phyloP scores from a whole-genome alignment of 1,140 invertebrate genomes.

The Euglossa dilemma region DNA sequence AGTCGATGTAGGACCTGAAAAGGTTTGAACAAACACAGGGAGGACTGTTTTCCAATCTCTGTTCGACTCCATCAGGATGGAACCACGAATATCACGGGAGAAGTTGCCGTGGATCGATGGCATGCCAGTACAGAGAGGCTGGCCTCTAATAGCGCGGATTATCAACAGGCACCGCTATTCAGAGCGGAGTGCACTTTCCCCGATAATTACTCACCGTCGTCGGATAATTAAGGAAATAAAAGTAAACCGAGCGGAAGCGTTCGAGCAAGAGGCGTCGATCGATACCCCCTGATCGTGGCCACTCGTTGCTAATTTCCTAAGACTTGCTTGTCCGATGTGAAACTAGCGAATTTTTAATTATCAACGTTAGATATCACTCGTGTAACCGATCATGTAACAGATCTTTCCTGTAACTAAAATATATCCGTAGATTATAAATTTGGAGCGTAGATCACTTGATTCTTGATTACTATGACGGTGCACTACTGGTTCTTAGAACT shows the following conservation, averaged over 20 bases:
- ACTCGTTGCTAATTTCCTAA: conserved; percentile 6
- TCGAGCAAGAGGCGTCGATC: background rate
- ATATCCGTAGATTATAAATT: no score
- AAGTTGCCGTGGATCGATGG: background rate
- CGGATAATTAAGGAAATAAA: conserved; percentile 43
- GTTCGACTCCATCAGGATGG: background rate
- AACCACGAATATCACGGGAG: background rate
- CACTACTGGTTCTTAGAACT: no score
- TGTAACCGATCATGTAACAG: no score
- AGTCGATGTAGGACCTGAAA: background rate
- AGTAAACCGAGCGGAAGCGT: conserved; percentile 17
- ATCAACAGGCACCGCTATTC: conserved; percentile 39
- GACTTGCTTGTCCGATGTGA: background rate
- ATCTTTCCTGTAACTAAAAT: no score
- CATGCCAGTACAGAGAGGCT: background rate
- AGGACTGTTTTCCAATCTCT: no score
- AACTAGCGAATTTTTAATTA: conserved; percentile 11
- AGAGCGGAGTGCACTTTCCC: conserved; percentile 29
- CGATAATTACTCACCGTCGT: conserved; percentile 36
- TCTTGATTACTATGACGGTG: no score
- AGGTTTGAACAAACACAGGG: background rate
- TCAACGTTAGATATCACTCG: no score
- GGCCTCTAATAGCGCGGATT: conserved; percentile 22
- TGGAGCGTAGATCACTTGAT: no score
- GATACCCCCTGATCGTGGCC: background rate